Evolutionary conservation across 1,140 invertebrate genomes (phyloP).

Genomic region (Arctopsyche grandis): DNA sequence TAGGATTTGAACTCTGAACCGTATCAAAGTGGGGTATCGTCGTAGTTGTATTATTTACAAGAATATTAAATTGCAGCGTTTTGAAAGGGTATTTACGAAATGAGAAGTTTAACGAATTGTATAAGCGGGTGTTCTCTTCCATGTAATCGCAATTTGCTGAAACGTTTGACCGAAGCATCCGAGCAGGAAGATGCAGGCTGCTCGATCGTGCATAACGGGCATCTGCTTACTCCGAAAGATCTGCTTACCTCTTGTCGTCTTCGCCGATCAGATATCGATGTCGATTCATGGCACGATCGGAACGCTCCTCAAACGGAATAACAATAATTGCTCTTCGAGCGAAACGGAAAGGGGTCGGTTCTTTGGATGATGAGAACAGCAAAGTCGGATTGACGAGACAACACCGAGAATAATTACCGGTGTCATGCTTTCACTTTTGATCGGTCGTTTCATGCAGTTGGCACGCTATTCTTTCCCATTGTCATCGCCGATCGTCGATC

Average conservation of each 20-base stretch:
- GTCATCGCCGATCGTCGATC: not conserved
- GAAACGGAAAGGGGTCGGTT: not conserved
- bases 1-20: too few species aligned
- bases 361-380: not conserved
- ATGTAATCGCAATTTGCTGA: too few species aligned
- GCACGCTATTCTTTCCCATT: slow-evolving; percentile 6
- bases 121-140: not conserved
- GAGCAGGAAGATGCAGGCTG: slow-evolving; percentile 6
- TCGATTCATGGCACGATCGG: not conserved
- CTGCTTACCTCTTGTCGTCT: not conserved
- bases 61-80: too few species aligned
- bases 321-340: not conserved
- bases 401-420: slow-evolving; percentile 6
- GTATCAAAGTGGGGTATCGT: too few species aligned
- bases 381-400: not conserved
- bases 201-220: slow-evolving; percentile 23
- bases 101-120: not conserved
- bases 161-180: not conserved
- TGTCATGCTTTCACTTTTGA: slow-evolving; percentile 19
- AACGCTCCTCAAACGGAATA: too few species aligned
- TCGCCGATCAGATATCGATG: not conserved
- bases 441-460: slow-evolving; percentile 6
- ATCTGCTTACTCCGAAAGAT: slow-evolving; percentile 12
- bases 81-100: not conserved
- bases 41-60: too few species aligned